Evolutionary conservation across 2,797 vertebrate genomes (phyloP).

Genomic region (Coluber constrictor): DNA sequence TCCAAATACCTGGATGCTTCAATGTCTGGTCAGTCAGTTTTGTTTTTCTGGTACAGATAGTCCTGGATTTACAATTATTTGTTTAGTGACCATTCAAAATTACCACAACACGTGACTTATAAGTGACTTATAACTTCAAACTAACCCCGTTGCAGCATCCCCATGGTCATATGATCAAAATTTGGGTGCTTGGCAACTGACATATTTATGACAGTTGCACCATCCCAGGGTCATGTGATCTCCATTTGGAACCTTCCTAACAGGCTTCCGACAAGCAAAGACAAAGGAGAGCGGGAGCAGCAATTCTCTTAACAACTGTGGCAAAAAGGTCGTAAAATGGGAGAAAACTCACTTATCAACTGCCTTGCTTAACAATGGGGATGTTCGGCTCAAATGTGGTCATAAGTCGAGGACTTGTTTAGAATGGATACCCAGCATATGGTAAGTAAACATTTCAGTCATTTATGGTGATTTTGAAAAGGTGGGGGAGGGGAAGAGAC

Average conservation of each 20-base stretch:
- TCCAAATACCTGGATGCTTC: neutral
- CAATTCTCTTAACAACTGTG: neutral
- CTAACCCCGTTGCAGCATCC: neutral
- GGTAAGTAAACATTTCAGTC: accelerated
- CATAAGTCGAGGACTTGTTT: neutral
- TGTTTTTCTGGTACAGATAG: neutral
- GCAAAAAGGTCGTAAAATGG: neutral
- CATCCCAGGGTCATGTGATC: neutral
- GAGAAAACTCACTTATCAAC: neutral
- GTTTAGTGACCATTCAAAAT: neutral
- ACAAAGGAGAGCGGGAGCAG: neutral
- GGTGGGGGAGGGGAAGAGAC: neutral
- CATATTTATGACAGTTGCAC: neutral
- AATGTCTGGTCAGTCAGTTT: neutral
- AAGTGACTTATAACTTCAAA: neutral
- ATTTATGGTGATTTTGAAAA: neutral
- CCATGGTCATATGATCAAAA: neutral
- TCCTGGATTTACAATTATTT: neutral
- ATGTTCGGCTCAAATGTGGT: neutral
- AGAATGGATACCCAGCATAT: neutral
- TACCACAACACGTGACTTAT: neutral
- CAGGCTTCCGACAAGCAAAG: neutral
- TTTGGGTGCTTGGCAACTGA: neutral
- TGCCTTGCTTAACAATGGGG: neutral
- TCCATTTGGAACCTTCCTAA: neutral